A percentile compares a stretch with the other conserved stretches of the same genome.
These are phyloP conservation scores for Pasiphila rectangulata DNA, from an alignment of 2,888 invertebrate species.

Conservation along the genomic window DNA sequence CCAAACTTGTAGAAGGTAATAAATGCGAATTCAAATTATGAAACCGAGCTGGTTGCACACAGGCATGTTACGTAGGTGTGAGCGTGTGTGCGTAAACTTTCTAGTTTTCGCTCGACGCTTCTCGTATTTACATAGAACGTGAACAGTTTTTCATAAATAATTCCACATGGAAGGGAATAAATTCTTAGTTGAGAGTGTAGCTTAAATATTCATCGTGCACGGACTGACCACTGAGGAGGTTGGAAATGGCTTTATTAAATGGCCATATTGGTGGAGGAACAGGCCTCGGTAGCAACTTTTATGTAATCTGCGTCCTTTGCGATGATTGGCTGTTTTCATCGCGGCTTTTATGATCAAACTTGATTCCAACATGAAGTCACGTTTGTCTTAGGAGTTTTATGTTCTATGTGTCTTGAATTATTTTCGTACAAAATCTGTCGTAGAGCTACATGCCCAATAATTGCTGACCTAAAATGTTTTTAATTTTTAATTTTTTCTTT, in stretches of 20 bases:
- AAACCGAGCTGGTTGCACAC: conserved; percentile 57
- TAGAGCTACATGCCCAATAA: background rate
- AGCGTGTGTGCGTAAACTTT: conserved; percentile 70
- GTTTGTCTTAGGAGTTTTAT: background rate
- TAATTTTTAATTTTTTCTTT: too few species aligned
- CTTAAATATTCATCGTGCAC: conserved; percentile 71
- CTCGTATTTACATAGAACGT: conserved; percentile 77
- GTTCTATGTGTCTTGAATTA: background rate
- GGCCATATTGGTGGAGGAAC: conserved; percentile 24
- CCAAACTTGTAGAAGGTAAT: conserved; percentile 33
- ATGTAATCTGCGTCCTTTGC: conserved; percentile 18
- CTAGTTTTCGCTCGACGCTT: conserved; percentile 78
- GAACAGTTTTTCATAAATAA: conserved; percentile 78
- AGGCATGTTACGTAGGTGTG: conserved; percentile 32
- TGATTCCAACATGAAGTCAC: conserved; percentile 6
- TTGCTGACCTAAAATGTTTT: background rate
- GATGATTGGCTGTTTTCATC: conserved; percentile 16
- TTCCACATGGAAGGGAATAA: conserved; percentile 68
- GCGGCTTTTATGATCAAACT: conserved; percentile 5
- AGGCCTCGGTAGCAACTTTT: conserved; percentile 11
- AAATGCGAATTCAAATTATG: conserved; percentile 58
- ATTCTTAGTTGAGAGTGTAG: conserved; percentile 59
- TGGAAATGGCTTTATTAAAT: conserved; percentile 62
- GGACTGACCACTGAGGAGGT: conserved; percentile 54
- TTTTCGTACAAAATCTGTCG: too few species aligned